These are phyloP conservation scores for Adelosebastes latens DNA, from an alignment of 2,797 vertebrate genomes.

Conservation along the genomic window DNA sequence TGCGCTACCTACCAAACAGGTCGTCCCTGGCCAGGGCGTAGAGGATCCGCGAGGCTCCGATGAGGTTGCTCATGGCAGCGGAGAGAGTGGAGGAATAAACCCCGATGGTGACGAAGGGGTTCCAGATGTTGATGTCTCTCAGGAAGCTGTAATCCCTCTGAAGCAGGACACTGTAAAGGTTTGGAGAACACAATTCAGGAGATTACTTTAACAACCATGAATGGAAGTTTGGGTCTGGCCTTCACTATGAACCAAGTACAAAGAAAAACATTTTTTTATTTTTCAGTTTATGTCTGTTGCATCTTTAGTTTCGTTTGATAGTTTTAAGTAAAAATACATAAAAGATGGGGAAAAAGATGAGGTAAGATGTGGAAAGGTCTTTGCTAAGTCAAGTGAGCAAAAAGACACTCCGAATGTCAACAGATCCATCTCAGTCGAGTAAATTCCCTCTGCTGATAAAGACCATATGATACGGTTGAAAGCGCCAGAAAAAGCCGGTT, in stretches of 20 bases:
- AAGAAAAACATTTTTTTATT: neutral
- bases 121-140: constrained; percentile 89
- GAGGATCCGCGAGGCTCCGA: constrained; percentile 91
- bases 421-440: too few relatives aligned
- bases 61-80: constrained; percentile 92
- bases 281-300: neutral
- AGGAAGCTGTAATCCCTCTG: constrained; percentile 91
- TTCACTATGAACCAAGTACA: neutral
- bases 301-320: neutral
- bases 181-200: neutral
- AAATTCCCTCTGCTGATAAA: neutral
- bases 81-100: constrained; percentile 91
- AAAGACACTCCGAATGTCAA: neutral
- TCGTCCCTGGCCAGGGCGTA: constrained; percentile 90
- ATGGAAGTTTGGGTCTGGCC: too few relatives aligned
- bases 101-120: constrained; percentile 87
- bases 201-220: neutral
- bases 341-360: neutral
- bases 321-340: neutral
- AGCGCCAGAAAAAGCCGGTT: neutral
- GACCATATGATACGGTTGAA: neutral
- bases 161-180: constrained; percentile 79
- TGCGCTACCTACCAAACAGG: constrained; percentile 85
- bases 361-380: neutral
- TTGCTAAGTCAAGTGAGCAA: neutral